phyloP scores from a whole-genome alignment of 2,888 invertebrate genomes.

The Lutraria lutraria region DNA sequence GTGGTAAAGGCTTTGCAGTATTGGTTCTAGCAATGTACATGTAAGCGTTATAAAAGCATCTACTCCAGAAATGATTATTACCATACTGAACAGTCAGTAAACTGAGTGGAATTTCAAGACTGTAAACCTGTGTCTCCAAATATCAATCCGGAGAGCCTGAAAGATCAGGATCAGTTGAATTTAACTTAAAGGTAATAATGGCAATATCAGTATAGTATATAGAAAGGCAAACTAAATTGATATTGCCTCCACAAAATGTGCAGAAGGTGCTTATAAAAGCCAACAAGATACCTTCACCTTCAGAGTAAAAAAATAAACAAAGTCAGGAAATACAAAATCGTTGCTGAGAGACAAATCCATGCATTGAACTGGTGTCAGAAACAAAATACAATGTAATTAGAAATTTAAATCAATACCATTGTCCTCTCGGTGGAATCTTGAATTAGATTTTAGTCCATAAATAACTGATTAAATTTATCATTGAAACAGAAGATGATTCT shows the following conservation, averaged over 20 bases:
- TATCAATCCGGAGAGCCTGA: too few species aligned
- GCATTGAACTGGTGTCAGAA: background rate
- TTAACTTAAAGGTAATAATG: too few species aligned
- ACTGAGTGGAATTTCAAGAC: too few species aligned
- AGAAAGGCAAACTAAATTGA: too few species aligned
- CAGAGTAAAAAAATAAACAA: background rate
- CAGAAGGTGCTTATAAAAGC: background rate
- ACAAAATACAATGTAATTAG: constrained; percentile 1
- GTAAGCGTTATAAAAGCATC: too few species aligned
- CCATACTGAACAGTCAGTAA: too few species aligned
- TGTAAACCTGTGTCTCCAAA: too few species aligned
- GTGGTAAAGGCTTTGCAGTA: too few species aligned
- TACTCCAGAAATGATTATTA: too few species aligned
- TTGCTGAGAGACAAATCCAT: background rate
- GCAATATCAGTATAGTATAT: too few species aligned
- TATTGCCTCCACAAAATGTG: background rate
- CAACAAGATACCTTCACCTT: background rate
- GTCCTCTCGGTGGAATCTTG: background rate
- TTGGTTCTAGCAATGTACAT: too few species aligned
- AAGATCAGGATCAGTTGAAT: too few species aligned
- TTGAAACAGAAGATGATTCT: background rate
- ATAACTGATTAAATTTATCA: background rate
- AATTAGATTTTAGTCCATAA: background rate
- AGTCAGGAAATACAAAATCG: background rate
- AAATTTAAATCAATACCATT: background rate